A percentile compares a stretch with the other conserved stretches of the same genome.
Evolutionary conservation across 2,113 vertebrate genomes (phyloP).

Genomic region (Perccottus glenii): DNA sequence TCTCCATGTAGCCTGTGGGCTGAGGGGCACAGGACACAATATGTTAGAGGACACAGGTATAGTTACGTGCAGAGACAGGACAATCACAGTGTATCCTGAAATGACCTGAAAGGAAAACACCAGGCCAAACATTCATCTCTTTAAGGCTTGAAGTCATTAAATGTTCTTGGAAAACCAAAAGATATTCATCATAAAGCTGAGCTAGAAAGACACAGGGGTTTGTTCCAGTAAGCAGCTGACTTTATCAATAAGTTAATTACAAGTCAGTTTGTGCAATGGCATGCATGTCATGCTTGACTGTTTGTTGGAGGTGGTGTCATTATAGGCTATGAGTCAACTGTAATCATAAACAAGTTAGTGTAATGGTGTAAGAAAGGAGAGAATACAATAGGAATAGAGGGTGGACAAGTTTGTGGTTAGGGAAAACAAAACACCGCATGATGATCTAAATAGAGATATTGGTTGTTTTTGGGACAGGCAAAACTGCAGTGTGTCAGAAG

Average conservation of each 20-base stretch:
- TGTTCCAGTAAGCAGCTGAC: neutral
- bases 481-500: too few relatives aligned
- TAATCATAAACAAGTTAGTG: neutral
- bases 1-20: slow-evolving; percentile 99
- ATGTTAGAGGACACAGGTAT: slow-evolving; percentile 1
- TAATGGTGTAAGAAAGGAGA: neutral
- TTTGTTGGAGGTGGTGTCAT: neutral
- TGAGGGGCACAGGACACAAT: slow-evolving; percentile 62
- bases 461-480: too few relatives aligned
- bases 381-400: neutral
- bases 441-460: too few relatives aligned
- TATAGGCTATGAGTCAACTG: neutral
- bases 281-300: too few relatives aligned
- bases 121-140: too few relatives aligned
- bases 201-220: too few relatives aligned
- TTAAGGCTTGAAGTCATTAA: too few relatives aligned
- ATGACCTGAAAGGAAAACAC: too few relatives aligned
- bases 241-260: neutral
- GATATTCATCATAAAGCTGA: too few relatives aligned
- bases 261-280: neutral
- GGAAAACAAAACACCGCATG: too few relatives aligned
- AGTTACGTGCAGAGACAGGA: too few relatives aligned
- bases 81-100: neutral
- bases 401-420: neutral
- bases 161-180: too few relatives aligned